Conservation (phyloP, 2,797 vertebrate species). For the Crocodylus rhombifer region DNA sequence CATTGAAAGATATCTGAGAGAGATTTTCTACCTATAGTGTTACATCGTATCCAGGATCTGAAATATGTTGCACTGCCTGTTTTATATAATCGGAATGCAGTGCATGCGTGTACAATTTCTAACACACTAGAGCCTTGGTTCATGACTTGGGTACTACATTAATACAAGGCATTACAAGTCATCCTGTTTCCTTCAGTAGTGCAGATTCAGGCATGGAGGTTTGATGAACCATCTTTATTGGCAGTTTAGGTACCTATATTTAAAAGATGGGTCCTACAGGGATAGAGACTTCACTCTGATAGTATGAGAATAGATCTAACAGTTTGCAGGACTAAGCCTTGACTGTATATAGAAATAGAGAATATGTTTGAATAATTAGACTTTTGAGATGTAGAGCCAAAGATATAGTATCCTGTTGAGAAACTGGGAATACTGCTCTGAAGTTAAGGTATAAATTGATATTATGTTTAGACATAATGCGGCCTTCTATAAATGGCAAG, state of each 20-base stretch:
- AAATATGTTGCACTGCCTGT: not conserved
- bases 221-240: not conserved
- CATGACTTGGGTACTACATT: not conserved
- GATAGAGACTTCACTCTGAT: not conserved
- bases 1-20: not conserved
- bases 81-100: not conserved
- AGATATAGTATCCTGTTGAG: not conserved
- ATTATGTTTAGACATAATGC: not conserved
- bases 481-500: not conserved
- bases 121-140: not conserved
- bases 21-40: not conserved
- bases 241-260: not conserved
- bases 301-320: not conserved
- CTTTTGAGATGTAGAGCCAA: not conserved
- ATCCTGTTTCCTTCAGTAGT: not conserved
- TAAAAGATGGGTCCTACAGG: not conserved
- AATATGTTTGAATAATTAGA: not conserved
- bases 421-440: not conserved
- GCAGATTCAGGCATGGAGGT: not conserved
- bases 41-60: not conserved
- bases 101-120: not conserved
- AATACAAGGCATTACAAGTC: not conserved
- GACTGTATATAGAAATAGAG: not conserved
- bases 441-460: not conserved
- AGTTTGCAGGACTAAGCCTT: not conserved